Conservation (phyloP, 2,888 invertebrate species). For the Pristionchus fissidentatus region DNA sequence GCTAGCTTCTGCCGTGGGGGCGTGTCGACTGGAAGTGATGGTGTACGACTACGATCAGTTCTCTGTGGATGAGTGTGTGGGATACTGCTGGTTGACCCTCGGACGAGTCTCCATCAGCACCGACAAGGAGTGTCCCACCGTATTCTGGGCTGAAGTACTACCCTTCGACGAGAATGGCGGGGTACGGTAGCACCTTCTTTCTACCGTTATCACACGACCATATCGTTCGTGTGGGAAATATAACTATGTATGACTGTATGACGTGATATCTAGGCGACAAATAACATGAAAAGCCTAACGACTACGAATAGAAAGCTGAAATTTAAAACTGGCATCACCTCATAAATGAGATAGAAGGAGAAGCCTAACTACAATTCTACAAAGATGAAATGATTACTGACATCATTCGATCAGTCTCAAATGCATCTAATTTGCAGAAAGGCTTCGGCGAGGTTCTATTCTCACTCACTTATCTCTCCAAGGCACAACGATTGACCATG, state of each 20-base stretch:
- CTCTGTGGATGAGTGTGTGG: slow-evolving; percentile 73
- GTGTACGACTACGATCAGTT: slow-evolving; percentile 75
- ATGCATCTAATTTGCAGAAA: slow-evolving; percentile 68
- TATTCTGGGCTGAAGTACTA: slow-evolving; percentile 75
- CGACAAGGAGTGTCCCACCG: slow-evolving; percentile 65
- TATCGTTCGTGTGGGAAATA: too few species aligned
- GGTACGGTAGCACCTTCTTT: background rate
- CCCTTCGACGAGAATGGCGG: slow-evolving; percentile 75
- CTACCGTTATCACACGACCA: background rate
- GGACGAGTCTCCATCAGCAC: slow-evolving; percentile 58
- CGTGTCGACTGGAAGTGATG: slow-evolving; percentile 70
- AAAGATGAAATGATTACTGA: background rate
- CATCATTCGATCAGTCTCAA: background rate
- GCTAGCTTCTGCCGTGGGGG: slow-evolving; percentile 50
- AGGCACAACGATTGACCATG: slow-evolving; percentile 81
- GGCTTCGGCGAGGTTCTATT: slow-evolving; percentile 81
- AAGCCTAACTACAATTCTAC: too few species aligned
- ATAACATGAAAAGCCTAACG: too few species aligned
- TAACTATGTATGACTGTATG: too few species aligned
- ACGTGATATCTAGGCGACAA: too few species aligned
- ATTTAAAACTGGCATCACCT: too few species aligned
- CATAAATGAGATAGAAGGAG: too few species aligned
- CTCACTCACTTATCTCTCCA: slow-evolving; percentile 80
- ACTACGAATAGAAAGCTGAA: too few species aligned
- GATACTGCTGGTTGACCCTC: slow-evolving; percentile 73